A percentile compares a stretch with the other conserved stretches of the same genome.
phyloP scores from a whole-genome alignment of 1,140 invertebrate species.

The Diachasmimorpha longicaudata region DNA sequence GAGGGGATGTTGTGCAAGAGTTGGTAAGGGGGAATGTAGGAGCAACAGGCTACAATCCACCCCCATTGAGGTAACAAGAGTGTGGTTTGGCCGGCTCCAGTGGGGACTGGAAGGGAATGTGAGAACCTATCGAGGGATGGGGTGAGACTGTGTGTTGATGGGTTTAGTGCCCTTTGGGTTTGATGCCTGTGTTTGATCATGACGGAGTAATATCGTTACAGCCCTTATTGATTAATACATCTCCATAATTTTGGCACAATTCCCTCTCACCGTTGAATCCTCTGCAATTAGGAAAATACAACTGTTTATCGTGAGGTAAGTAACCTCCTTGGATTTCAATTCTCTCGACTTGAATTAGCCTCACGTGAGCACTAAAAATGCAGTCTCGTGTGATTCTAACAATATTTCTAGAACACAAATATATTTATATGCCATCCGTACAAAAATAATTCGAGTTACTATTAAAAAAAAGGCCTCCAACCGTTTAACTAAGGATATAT shows the following conservation, averaged over 20 bases:
- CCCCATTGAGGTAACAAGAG: neutral
- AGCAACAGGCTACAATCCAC: conserved; percentile 4
- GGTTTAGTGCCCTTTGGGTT: conserved; percentile 6
- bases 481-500: neutral
- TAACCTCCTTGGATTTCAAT: neutral
- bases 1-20: neutral
- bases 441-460: neutral
- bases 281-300: neutral
- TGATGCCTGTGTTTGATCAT: conserved; percentile 1
- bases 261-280: neutral
- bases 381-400: neutral
- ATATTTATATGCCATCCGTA: neutral
- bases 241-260: neutral
- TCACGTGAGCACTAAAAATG: conserved; percentile 4
- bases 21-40: neutral
- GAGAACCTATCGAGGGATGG: neutral
- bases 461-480: conserved; percentile 5
- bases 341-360: neutral
- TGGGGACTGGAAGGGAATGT: neutral
- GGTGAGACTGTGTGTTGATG: neutral
- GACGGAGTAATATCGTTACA: neutral
- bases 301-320: neutral
- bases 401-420: conserved; percentile 10
- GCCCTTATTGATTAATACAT: neutral
- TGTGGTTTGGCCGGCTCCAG: neutral